These are phyloP conservation scores for Bradynema listronoti DNA, from an alignment of 1,140 invertebrate genomes.

Conservation along the genomic window DNA sequence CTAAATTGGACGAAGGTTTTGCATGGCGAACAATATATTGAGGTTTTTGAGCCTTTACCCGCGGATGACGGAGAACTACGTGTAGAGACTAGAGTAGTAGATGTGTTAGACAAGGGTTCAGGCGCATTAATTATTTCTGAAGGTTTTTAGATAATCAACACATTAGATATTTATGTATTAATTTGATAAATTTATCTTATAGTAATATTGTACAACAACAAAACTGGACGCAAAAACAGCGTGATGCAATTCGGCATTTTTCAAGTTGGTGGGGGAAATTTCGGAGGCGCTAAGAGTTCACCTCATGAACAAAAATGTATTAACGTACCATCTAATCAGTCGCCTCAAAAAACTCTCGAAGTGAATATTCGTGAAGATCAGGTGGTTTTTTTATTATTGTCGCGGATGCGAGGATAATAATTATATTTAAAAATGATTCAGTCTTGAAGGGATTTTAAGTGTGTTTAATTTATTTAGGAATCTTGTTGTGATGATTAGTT, in stretches of 20 bases:
- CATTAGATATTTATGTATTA: slow-evolving; percentile 12
- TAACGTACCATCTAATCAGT: slow-evolving; percentile 2
- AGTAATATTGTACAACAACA: slow-evolving; percentile 27
- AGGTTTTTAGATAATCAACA: slow-evolving; percentile 16
- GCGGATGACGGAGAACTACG: slow-evolving; percentile 26
- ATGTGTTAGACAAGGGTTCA: slow-evolving; percentile 39
- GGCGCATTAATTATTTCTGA: slow-evolving; percentile 37
- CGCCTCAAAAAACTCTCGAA: neutral
- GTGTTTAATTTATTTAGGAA: no score
- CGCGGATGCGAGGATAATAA: no score
- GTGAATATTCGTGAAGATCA: neutral
- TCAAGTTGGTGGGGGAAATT: slow-evolving; percentile 9
- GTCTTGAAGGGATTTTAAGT: no score
- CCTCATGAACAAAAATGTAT: neutral
- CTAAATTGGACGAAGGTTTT: slow-evolving; percentile 39
- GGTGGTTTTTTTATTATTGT: no score
- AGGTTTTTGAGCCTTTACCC: slow-evolving; percentile 36
- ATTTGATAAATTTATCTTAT: slow-evolving; percentile 9
- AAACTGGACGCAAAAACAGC: slow-evolving; percentile 13
- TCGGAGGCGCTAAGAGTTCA: neutral
- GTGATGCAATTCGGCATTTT: slow-evolving; percentile 9
- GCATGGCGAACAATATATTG: slow-evolving; percentile 44
- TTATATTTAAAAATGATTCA: no score
- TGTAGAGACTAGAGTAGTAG: slow-evolving; percentile 21
- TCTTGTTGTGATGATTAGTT: no score